Evolutionary conservation across 2,113 vertebrate genomes (phyloP), one percentile per base, ranked within the genome.

Genomic region (Podarcis muralis): DNA sequence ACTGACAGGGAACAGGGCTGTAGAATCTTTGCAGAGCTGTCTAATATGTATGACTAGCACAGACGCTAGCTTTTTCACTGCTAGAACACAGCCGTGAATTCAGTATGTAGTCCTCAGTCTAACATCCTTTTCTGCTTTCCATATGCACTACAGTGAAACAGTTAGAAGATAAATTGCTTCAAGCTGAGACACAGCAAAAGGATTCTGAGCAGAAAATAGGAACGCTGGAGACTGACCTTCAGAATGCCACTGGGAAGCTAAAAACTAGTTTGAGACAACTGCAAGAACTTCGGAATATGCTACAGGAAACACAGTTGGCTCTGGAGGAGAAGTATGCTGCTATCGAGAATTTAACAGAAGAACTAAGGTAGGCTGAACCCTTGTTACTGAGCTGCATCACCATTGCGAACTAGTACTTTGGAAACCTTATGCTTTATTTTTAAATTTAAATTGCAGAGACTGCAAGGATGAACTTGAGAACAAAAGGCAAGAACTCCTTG

Each of bases 381-480:
- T 13, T 92, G 89, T 92, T 85, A 81, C 2, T 32, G 20, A 75
- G 4, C 68, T 88, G 5, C 78, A 23, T 81, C 71, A 23, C 0
- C 68, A 2, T 53, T 88, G 18, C 30, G 48, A 75, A n/a, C 22
- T 87, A 87, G 30, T 32, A 78, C 11, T 11, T 53, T 53, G 48
- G 48, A 35, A 22, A 37, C 5, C 18, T 66, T 43, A 15, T 83
- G 22, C 27, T 32, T 77, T 69, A 27, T 88, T 84, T 83, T 84
- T 23, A 30, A 78, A 32, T 13, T 75, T 25, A 85, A 93, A 93
- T 95, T 96, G 35, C 96, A 99, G 99, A 84, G 98, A 98, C 15
- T 98, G 97, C 91, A 98, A 97, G 94, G 96, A 95, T 94, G 98
- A 99, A 95, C 94, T 99, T 96, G 98, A 98, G 95, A 97, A 98